A percentile compares a stretch with the other conserved stretches of the same genome.
These are phyloP conservation scores for Drosophila mayaguana DNA, from an alignment of 2,888 invertebrate species.

Conservation along the genomic window DNA sequence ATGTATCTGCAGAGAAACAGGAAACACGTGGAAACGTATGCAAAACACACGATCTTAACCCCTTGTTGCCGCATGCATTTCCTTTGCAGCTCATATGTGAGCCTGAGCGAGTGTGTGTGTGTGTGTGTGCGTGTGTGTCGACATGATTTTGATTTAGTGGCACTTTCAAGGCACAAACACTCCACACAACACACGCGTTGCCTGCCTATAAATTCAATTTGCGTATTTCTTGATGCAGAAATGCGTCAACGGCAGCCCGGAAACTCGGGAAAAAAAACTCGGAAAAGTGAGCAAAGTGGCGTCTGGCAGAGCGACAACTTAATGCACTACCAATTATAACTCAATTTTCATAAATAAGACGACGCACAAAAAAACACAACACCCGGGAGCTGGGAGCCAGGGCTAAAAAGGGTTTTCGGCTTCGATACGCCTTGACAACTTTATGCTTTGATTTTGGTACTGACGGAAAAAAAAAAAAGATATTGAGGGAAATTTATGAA, in stretches of 20 bases:
- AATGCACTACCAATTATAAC: slow-evolving; percentile 83
- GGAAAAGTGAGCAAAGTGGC: slow-evolving; percentile 5
- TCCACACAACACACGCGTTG: slow-evolving; percentile 30
- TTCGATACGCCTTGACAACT: slow-evolving; percentile 78
- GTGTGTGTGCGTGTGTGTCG: slow-evolving; percentile 27
- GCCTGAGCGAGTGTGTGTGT: slow-evolving; percentile 1
- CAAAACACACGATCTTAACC: slow-evolving; percentile 80
- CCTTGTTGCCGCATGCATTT: slow-evolving; percentile 63
- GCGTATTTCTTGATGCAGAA: slow-evolving; percentile 78
- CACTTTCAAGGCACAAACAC: slow-evolving; percentile 75
- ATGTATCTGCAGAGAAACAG: slow-evolving; percentile 23
- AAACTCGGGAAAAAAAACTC: not conserved
- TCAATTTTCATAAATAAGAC: slow-evolving; percentile 84
- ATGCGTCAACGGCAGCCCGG: slow-evolving; percentile 70
- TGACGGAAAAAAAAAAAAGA: slow-evolving; percentile 22
- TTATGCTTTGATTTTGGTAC: slow-evolving; percentile 72
- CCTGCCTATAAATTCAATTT: slow-evolving; percentile 80
- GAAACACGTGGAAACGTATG: slow-evolving; percentile 72
- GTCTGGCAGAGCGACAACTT: slow-evolving; percentile 60
- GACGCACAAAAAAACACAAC: slow-evolving; percentile 61
- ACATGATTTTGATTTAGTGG: slow-evolving; percentile 74
- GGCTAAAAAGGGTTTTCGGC: slow-evolving; percentile 51
- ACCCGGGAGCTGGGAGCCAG: slow-evolving; percentile 36
- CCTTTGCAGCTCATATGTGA: slow-evolving; percentile 35
- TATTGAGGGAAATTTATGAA: slow-evolving; percentile 58